A percentile compares a stretch with the other conserved stretches of the same genome.
Conservation (phyloP, 1,140 invertebrate genomes). For the Apis mellifera region DNA sequence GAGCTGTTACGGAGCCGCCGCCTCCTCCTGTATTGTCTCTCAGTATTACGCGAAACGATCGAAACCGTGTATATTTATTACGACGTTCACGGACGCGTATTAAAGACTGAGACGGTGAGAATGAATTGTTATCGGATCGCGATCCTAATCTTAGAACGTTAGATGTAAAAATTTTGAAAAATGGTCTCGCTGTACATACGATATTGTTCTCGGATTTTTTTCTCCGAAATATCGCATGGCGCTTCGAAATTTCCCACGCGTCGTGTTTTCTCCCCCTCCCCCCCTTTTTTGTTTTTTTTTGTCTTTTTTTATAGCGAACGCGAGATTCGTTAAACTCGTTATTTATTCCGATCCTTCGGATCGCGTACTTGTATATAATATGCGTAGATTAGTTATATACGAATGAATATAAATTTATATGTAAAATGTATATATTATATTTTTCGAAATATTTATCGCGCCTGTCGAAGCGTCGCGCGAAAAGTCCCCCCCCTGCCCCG, state of each 20-base stretch:
- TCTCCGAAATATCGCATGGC: conserved; percentile 14
- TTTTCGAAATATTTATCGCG: conserved; percentile 10
- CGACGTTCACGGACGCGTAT: conserved; percentile 57
- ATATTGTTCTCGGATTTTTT: not conserved
- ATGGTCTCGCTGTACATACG: conserved; percentile 18
- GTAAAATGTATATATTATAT: conserved; percentile 40
- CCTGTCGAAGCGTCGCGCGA: conserved; percentile 3
- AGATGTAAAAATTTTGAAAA: not conserved
- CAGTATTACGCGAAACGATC: conserved; percentile 74
- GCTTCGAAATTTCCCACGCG: conserved; percentile 14
- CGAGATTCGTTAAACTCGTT: conserved; percentile 33
- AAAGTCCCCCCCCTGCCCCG: not conserved
- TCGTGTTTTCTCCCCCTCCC: not conserved
- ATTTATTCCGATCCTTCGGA: conserved; percentile 56
- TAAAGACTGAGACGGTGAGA: conserved; percentile 72
- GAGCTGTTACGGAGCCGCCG: not conserved
- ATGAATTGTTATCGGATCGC: conserved; percentile 40
- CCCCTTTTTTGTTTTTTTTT: too few species aligned
- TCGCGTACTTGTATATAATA: conserved; percentile 56
- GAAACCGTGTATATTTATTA: conserved; percentile 70
- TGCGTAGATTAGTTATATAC: conserved; percentile 42
- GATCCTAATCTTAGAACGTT: conserved; percentile 40
- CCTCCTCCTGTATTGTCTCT: conserved; percentile 46
- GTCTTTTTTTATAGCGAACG: not conserved
- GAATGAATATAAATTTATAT: conserved; percentile 53